A percentile compares a stretch with the other conserved stretches of the same genome.
phyloP scores from a whole-genome alignment of 1,140 invertebrate species.

The Colletes gigas region DNA sequence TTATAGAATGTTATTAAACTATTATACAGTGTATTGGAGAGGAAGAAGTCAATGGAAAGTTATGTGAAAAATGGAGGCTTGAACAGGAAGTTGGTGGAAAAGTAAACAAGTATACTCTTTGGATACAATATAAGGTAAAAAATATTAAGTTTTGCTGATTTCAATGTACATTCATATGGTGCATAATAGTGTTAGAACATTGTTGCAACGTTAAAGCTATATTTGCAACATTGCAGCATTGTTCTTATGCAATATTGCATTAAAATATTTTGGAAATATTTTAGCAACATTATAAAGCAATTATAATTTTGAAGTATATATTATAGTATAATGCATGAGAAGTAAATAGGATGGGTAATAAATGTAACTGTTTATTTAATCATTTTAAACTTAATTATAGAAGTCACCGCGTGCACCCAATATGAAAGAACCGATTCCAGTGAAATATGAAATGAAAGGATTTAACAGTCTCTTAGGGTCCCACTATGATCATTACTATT shows the following conservation, averaged over 20 bases:
- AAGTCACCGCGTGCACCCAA: constrained; percentile 72
- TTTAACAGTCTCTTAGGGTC: constrained; percentile 95
- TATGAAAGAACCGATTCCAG: constrained; percentile 82
- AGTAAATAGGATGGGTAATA: too few relatives aligned
- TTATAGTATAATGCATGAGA: too few relatives aligned
- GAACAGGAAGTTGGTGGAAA: constrained; percentile 87
- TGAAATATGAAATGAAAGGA: constrained; percentile 95
- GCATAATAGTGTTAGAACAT: too few relatives aligned
- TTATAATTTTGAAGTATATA: too few relatives aligned
- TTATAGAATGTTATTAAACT: constrained; percentile 39
- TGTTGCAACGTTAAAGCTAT: too few relatives aligned
- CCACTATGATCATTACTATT: constrained; percentile 97
- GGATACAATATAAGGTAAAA: constrained; percentile 87
- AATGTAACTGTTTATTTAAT: neutral
- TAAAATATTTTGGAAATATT: too few relatives aligned
- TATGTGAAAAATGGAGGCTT: constrained; percentile 89
- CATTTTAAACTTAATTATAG: constrained; percentile 57
- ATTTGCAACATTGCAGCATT: too few relatives aligned
- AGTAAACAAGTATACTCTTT: constrained; percentile 93
- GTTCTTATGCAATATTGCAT: too few relatives aligned
- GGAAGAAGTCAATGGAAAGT: constrained; percentile 84
- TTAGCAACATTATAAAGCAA: too few relatives aligned
- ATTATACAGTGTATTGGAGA: constrained; percentile 79
- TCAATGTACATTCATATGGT: neutral
- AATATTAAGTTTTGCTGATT: neutral